Conservation (phyloP, 2,113 vertebrate species). For the Boulengeromyrus knoepffleri region DNA sequence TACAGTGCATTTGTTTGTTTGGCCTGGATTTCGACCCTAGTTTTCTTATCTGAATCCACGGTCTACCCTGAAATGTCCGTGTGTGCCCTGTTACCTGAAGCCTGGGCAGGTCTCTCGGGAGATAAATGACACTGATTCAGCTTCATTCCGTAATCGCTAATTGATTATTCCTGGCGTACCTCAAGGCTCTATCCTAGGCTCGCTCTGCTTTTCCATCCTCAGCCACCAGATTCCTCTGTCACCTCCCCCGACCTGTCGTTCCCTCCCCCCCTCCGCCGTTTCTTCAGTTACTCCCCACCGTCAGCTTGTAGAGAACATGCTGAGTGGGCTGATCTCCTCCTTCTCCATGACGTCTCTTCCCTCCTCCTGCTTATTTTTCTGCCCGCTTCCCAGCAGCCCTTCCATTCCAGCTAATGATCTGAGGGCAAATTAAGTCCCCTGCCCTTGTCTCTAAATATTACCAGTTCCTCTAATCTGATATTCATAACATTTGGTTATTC, state of each 20-base stretch:
- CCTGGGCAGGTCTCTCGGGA: neutral
- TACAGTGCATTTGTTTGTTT: neutral
- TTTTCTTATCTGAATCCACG: neutral
- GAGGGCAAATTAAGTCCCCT: neutral
- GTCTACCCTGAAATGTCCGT: neutral
- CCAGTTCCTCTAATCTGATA: neutral
- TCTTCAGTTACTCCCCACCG: neutral
- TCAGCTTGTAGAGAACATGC: neutral
- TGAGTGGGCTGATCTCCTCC: neutral
- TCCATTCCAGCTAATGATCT: neutral
- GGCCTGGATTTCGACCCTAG: neutral
- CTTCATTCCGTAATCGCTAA: neutral
- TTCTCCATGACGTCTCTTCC: neutral
- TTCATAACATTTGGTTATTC: constrained; percentile 6
- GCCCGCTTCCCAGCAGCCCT: neutral
- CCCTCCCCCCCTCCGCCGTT: neutral
- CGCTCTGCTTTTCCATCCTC: neutral
- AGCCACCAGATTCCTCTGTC: neutral
- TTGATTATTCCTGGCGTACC: neutral
- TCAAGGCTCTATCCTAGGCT: neutral
- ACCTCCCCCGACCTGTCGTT: neutral
- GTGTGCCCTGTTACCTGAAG: neutral
- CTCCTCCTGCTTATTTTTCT: neutral
- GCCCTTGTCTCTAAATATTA: constrained; percentile 3
- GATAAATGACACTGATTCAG: neutral